Base-by-base conservation (phyloP, 2,113 vertebrate species). In the Romanogobio albipinnatus region DNA sequence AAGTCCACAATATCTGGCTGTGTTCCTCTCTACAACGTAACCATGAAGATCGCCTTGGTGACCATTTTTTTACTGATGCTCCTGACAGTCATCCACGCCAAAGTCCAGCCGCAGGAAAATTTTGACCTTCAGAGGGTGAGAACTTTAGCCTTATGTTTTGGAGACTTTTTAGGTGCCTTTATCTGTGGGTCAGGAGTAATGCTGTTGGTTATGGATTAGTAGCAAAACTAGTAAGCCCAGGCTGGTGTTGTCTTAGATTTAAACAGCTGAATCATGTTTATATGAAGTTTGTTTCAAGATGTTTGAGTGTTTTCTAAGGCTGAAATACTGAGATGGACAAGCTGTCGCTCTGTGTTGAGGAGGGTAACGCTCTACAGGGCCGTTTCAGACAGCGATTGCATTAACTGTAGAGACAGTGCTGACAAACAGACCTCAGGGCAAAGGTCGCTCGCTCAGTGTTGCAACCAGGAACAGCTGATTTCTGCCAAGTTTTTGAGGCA, bases 51-150 rank as follows among this genome's bases (percentile, higher is more conserved):
- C 43, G 56, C 85, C 7, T 75, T 86, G 82, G 47, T 86, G 33
- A 83, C 90, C 15, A 85, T 93, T 78, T 86, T 86, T 90, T 89
- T 92, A 90, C 88, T 87, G 89, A 87, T 89, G 86, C 43, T 90
- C 49, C 74, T 86, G 81, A 86, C 85, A 74, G 84, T 79, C 79
- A 84, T 81, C 22, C 82, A 85, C 0, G 91, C 92, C 9, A 89
- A 92, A 11, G 82, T 94, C 81, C 92, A 91, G 87, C 93, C 94
- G 0, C 93, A 94, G 90, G 93, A 71, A 76, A 94, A 94, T 68
- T 95, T 95, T 84, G 92, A 91, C 89, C 80, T 93, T 66, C 93
- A 92, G 86, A 90, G 82, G 93, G 95, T 95, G 87, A 93, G 90
- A 88, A 56, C 19, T 33, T 56, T 1, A 56, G 17, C 53, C 53